phyloP scores from a whole-genome alignment of 1,140 invertebrate species.

The Caenorhabditis inopinata region DNA sequence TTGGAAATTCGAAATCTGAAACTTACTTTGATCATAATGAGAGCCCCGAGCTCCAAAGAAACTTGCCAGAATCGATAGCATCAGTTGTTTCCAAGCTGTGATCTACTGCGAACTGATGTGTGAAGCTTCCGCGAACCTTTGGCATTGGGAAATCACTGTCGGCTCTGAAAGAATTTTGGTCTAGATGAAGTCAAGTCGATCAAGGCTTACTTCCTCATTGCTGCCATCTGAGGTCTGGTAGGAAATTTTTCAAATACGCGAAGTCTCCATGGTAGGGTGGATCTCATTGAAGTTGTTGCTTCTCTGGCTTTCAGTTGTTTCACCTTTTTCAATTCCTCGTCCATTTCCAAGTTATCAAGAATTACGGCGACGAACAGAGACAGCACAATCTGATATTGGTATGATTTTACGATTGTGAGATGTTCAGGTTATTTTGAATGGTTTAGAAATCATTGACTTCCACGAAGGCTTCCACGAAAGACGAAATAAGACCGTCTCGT shows the following conservation, averaged over 20 bases:
- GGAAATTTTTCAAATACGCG: constrained; percentile 98
- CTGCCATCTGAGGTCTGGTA: constrained; percentile 96
- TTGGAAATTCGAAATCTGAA: constrained; percentile 25
- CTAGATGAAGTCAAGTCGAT: not conserved
- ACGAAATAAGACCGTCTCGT: too few species aligned
- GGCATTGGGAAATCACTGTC: constrained; percentile 92
- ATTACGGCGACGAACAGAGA: constrained; percentile 92
- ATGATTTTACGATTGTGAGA: too few species aligned
- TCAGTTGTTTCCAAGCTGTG: constrained; percentile 41
- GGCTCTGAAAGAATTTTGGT: constrained; percentile 68
- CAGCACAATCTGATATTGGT: constrained; percentile 50
- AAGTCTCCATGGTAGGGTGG: constrained; percentile 85
- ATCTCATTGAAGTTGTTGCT: constrained; percentile 88
- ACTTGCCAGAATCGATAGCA: not conserved
- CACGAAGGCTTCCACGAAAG: too few species aligned
- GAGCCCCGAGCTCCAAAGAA: too few species aligned
- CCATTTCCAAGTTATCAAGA: constrained; percentile 96
- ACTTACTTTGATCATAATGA: too few species aligned
- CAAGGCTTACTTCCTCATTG: constrained; percentile 76
- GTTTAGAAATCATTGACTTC: too few species aligned
- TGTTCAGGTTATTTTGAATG: too few species aligned
- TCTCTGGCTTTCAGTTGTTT: constrained; percentile 75
- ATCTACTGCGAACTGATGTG: constrained; percentile 87
- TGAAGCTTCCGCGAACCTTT: constrained; percentile 96
- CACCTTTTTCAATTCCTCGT: constrained; percentile 99